These are phyloP conservation scores for Bombylius major DNA, from an alignment of 2,888 invertebrate genomes.

Conservation along the genomic window DNA sequence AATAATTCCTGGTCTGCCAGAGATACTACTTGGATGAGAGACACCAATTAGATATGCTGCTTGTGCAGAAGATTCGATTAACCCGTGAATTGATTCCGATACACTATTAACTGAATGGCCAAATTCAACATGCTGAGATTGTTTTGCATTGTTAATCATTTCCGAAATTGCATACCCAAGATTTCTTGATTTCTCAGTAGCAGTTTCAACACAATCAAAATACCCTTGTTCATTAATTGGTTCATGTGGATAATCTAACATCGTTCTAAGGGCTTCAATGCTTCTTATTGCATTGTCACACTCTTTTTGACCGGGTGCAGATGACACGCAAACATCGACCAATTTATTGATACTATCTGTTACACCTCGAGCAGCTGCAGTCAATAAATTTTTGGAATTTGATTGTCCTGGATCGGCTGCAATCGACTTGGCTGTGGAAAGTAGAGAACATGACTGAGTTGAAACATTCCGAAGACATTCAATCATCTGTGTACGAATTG, in stretches of 20 bases:
- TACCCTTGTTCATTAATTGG: slow-evolving; percentile 81
- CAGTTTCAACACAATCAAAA: slow-evolving; percentile 84
- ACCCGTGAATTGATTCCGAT: slow-evolving; percentile 75
- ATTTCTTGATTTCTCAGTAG: slow-evolving; percentile 76
- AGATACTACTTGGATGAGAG: slow-evolving; percentile 78
- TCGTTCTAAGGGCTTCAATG: slow-evolving; percentile 71
- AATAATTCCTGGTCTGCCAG: slow-evolving; percentile 77
- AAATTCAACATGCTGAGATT: slow-evolving; percentile 73
- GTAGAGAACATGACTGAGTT: slow-evolving; percentile 69
- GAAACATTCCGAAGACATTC: slow-evolving; percentile 78
- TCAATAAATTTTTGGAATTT: slow-evolving; percentile 79
- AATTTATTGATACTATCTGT: slow-evolving; percentile 87
- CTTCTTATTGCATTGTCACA: slow-evolving; percentile 91
- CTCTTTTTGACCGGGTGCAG: slow-evolving; percentile 91
- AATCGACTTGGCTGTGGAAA: slow-evolving; percentile 78
- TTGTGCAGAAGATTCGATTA: slow-evolving; percentile 89
- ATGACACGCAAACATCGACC: slow-evolving; percentile 58
- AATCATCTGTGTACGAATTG: slow-evolving; percentile 69
- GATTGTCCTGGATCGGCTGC: slow-evolving; percentile 82
- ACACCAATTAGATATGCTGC: slow-evolving; percentile 91
- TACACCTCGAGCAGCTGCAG: slow-evolving; percentile 77
- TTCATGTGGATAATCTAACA: slow-evolving; percentile 75
- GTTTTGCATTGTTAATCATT: slow-evolving; percentile 84
- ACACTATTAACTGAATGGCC: slow-evolving; percentile 71
- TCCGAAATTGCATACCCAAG: slow-evolving; percentile 87